Evolutionary conservation across 1,140 invertebrate genomes (phyloP), one percentile per base, ranked within the genome.

Genomic region (Pemphigus obesinymphae): DNA sequence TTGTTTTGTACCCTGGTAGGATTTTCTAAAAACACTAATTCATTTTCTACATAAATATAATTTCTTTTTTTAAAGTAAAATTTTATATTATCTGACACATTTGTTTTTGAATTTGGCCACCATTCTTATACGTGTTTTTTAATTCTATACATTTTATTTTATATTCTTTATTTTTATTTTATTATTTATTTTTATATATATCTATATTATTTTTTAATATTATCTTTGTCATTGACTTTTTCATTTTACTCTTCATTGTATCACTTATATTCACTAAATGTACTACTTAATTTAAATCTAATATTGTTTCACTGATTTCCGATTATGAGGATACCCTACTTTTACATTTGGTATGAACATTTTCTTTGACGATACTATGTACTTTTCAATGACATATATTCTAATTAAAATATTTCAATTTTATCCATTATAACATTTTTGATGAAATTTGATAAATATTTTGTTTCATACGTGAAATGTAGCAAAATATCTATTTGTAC

Each of bases 21-120:
- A 73, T 85, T 84, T 75, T 83, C 82, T 63, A 85, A 84, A 82
- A 85, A 87, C 66, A 88, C 82, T 58, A 87, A 61, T 3, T 83
- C 84, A 70, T 87, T 83, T 45, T 85, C 75, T n/a, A 84, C 76
- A 10, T 29, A 43, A 13, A 86, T 63, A 34, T 85, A 84, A 61
- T 84, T 40, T 81, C 61, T 80, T 58, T 82, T 68, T 11, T 82
- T 84, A 37, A 45, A 82, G 84, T 85, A 86, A 48, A 83, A 50
- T 61, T 43, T 80, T 13, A 58, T 40, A 15, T 5, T 31, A 10
- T 20, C n/a, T 20, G 48, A 53, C 13, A 82, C 43, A 17, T 82
- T 45, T 34, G 50, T 80, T 80, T 80, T 61, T 31, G 76, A 61
- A 26, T 61, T 80, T 31, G 76, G 50, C 76, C 76, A 80, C 73